Percentiles rank a stretch among this genome's conserved stretches.
Conservation (phyloP, 2,888 invertebrate species). For the Polyommatus icarus region DNA sequence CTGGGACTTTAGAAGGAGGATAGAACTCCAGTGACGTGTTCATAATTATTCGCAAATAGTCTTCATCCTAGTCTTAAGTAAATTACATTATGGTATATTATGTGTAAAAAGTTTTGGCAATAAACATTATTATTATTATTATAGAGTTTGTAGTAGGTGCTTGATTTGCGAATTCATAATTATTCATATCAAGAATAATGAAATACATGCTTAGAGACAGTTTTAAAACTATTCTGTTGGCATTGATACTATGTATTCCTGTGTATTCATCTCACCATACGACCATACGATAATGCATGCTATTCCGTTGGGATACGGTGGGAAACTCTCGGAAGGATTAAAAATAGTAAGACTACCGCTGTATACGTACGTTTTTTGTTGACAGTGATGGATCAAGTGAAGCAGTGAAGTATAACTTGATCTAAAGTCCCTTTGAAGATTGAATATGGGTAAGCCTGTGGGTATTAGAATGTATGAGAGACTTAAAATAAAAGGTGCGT, state of each 20-base stretch:
- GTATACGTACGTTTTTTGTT: conserved; percentile 57
- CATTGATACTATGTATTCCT: neutral
- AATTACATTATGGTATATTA: no score
- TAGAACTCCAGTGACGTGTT: no score
- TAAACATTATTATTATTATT: no score
- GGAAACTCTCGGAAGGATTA: neutral
- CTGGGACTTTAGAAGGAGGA: no score
- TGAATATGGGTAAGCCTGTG: conserved; percentile 41
- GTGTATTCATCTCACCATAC: neutral
- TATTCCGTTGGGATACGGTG: neutral
- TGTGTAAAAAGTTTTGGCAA: no score
- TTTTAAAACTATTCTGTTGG: no score
- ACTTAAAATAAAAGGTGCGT: conserved; percentile 10
- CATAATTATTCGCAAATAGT: no score
- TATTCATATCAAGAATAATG: no score
- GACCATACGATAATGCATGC: neutral
- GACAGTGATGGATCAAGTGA: conserved; percentile 62
- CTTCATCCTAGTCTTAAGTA: no score
- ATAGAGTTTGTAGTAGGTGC: no score
- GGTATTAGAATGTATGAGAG: conserved; percentile 13
- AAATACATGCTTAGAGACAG: no score
- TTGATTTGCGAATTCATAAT: no score
- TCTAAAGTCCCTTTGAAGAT: conserved; percentile 62
- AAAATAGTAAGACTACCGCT: neutral
- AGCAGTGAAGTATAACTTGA: conserved; percentile 57